These are phyloP conservation scores for Tyrophagus putrescentiae DNA, from an alignment of 1,140 invertebrate genomes.

Conservation along the genomic window DNA sequence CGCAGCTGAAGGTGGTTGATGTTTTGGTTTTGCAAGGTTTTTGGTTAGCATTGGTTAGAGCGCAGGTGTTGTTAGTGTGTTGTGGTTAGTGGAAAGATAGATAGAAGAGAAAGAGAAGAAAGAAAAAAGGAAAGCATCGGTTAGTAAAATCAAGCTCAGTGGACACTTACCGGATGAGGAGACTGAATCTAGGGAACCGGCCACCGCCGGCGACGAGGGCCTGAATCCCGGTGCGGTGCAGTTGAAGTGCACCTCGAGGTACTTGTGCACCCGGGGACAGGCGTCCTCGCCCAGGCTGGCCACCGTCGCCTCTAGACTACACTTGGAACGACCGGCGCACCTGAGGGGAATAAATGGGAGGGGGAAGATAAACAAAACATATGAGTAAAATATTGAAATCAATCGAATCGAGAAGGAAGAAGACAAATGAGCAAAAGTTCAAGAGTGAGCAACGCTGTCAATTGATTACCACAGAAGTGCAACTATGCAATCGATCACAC, in stretches of 20 bases:
- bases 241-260: conserved; percentile 82
- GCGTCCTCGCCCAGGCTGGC: conserved; percentile 50
- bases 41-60: not conserved
- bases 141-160: not conserved
- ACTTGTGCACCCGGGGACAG: conserved; percentile 79
- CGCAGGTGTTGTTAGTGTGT: not conserved
- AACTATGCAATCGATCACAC: too few species aligned
- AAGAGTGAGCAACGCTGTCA: too few species aligned
- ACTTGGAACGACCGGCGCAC: conserved; percentile 32
- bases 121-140: not conserved
- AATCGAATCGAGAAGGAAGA: too few species aligned
- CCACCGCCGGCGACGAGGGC: not conserved
- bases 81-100: not conserved
- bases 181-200: not conserved
- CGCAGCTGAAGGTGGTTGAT: conserved; percentile 4
- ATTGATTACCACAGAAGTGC: too few species aligned
- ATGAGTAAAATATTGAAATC: too few species aligned
- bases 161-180: conserved; percentile 10
- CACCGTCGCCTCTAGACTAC: conserved; percentile 31
- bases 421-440: too few species aligned
- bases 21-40: not conserved
- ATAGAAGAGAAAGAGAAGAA: conserved; percentile 6
- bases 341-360: too few species aligned
- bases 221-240: conserved; percentile 37
- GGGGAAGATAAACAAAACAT: too few species aligned